A percentile compares a stretch with the other conserved stretches of the same genome.
phyloP scores from a whole-genome alignment of 2,797 vertebrate species.

The Spondyliosoma cantharus region DNA sequence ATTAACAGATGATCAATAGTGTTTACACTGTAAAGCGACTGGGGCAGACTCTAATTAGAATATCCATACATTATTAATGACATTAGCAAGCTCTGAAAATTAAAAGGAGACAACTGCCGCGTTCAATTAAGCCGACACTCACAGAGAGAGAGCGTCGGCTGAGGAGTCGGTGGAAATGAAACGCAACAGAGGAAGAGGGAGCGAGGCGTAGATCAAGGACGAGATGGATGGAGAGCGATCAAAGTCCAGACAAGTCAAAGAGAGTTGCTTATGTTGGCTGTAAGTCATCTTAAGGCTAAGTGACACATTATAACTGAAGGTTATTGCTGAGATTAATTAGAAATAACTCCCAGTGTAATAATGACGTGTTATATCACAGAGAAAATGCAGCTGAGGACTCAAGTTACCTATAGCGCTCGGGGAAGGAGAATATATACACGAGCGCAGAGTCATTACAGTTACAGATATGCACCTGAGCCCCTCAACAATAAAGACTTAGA shows the following conservation, averaged over 20 bases:
- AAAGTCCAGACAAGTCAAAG: conserved; percentile 58
- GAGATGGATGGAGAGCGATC: conserved; percentile 51
- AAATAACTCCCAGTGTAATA: conserved; percentile 21
- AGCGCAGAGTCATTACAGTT: conserved; percentile 13
- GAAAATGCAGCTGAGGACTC: conserved; percentile 22
- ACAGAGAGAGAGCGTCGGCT: conserved; percentile 33
- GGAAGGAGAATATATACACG: conserved; percentile 19
- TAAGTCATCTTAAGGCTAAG: conserved; percentile 35
- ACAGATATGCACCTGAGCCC: conserved; percentile 13
- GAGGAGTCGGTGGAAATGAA: conserved; percentile 41
- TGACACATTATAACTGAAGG: conserved; percentile 33
- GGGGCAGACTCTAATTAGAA: conserved; percentile 86
- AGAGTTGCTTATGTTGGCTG: conserved; percentile 30
- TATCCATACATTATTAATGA: conserved; percentile 88
- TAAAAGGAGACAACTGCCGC: conserved; percentile 83
- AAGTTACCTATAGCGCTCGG: conserved; percentile 20
- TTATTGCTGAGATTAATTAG: conserved; percentile 40
- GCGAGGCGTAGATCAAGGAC: conserved; percentile 35
- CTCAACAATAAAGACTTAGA: conserved; percentile 6
- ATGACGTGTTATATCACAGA: conserved; percentile 29
- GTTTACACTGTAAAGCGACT: conserved; percentile 84
- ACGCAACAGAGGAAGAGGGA: conserved; percentile 16
- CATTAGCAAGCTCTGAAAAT: conserved; percentile 83
- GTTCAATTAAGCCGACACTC: conserved; percentile 75
- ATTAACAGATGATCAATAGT: conserved; percentile 88